A percentile compares a stretch with the other conserved stretches of the same genome.
These are phyloP conservation scores for Camptogramma bilineatum DNA, from an alignment of 2,888 invertebrate genomes.

Conservation along the genomic window DNA sequence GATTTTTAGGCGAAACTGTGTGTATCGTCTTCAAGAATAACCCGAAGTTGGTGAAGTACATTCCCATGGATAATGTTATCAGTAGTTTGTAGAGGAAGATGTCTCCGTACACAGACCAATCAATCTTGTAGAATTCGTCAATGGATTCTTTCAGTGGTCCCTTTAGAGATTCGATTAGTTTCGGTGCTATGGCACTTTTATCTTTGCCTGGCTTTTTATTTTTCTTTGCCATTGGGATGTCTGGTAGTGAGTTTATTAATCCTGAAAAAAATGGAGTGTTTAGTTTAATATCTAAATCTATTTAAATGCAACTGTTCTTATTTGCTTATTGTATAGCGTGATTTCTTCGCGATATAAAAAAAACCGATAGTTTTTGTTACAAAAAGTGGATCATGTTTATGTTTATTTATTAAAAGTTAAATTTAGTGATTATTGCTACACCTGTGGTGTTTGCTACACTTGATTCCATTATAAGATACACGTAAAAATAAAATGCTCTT, in stretches of 20 bases:
- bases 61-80: constrained; percentile 74
- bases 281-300: background rate
- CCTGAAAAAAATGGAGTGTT: constrained; percentile 47
- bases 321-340: too few relatives aligned
- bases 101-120: constrained; percentile 83
- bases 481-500: background rate
- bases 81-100: constrained; percentile 80
- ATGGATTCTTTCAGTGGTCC: constrained; percentile 61
- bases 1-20: constrained; percentile 70
- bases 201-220: constrained; percentile 30
- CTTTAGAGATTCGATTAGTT: constrained; percentile 47
- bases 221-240: constrained; percentile 43
- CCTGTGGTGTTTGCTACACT: background rate
- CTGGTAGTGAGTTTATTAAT: constrained; percentile 52
- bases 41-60: constrained; percentile 79
- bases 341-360: background rate
- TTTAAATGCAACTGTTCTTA: background rate
- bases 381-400: too few relatives aligned
- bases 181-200: constrained; percentile 39
- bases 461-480: background rate
- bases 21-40: constrained; percentile 75
- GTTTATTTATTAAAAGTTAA: background rate
- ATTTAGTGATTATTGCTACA: background rate
- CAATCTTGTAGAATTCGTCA: constrained; percentile 71
- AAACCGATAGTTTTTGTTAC: background rate